Conservation (phyloP, 2,113 vertebrate species). For the Mirza zaza region DNA sequence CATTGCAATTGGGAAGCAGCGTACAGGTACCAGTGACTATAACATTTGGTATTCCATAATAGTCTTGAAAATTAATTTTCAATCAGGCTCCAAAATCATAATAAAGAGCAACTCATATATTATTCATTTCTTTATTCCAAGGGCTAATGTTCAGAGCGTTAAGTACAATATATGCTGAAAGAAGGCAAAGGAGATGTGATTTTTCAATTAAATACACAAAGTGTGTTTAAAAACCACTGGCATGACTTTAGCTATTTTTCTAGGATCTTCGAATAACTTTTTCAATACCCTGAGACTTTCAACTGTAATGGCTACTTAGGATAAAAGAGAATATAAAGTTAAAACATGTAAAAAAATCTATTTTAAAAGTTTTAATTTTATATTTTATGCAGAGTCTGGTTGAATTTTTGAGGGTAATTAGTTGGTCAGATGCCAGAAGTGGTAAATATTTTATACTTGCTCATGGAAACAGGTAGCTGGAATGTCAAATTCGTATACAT, state of each 20-base stretch:
- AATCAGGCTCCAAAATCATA: constrained; percentile 75
- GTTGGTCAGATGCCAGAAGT: constrained; percentile 70
- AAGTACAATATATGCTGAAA: constrained; percentile 61
- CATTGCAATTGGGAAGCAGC: constrained; percentile 60
- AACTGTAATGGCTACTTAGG: constrained; percentile 48
- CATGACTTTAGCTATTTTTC: constrained; percentile 65
- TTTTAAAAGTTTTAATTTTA: constrained; percentile 69
- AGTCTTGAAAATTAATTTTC: constrained; percentile 77
- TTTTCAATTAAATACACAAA: constrained; percentile 67
- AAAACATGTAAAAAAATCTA: constrained; percentile 34
- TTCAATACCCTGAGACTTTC: constrained; percentile 37
- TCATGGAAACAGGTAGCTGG: constrained; percentile 70
- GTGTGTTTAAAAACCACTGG: constrained; percentile 50
- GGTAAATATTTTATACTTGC: constrained; percentile 78
- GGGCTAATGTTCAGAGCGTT: constrained; percentile 63
- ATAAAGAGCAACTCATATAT: constrained; percentile 75
- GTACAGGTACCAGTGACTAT: constrained; percentile 61
- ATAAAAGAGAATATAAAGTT: constrained; percentile 64
- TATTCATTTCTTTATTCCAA: constrained; percentile 75
- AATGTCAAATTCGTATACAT: constrained; percentile 60
- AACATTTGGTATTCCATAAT: constrained; percentile 72
- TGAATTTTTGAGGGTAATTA: constrained; percentile 76
- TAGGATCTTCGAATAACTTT: constrained; percentile 44
- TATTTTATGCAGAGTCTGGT: constrained; percentile 64
- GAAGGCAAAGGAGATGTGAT: constrained; percentile 52